Base-by-base conservation (phyloP, 1,140 invertebrate species). In the Maconellicoccus hirsutus region DNA sequence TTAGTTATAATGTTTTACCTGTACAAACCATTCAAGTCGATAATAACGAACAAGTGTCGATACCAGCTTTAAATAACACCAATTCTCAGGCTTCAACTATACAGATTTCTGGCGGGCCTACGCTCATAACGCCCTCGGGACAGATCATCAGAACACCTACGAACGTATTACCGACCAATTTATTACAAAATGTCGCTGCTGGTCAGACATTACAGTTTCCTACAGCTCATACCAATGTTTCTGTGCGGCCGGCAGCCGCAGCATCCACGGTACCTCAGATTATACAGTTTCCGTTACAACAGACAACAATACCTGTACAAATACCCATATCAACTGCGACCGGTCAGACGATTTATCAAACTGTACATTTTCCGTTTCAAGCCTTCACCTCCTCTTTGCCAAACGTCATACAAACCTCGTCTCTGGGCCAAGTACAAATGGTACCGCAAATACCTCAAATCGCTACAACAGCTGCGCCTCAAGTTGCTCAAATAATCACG, bases 301-400 rank as follows among this genome's bases (percentile, higher is more conserved):
- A 92, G 78, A 90, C 90, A 19, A 90, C 90, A 19, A 91, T 96
- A 59, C 92, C 93, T 0, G 90, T 96, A 16, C 93, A 96, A 81
- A 89, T 96, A 52, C 94, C 94, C 0, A 92, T 97, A 71, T 90
- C 91, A 72, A 87, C 90, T 7, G 86, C 86, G 19, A 91, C 90
- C 79, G 94, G 94, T 0, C 93, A 96, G 79, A 96, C 93, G 0
- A 86, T 96, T 70, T 93, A 93, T 78, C 93, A 96, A 77, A 96
- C 93, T 0, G 87, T 96, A 0, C 93, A 96, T 79, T 87, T 96
- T 75, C 93, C 93, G 0, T 83, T 94, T 22, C 91, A 94, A 79
- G 82, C 89, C 0, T 81, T 90, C 1, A 83, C 86, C 14, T 79
- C 84, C 8, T 81, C 76, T 73, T 78, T 84, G 76, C 86, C 78